These are phyloP conservation scores for Trichogramma pretiosum DNA, from an alignment of 1,140 invertebrate species.

Conservation along the genomic window DNA sequence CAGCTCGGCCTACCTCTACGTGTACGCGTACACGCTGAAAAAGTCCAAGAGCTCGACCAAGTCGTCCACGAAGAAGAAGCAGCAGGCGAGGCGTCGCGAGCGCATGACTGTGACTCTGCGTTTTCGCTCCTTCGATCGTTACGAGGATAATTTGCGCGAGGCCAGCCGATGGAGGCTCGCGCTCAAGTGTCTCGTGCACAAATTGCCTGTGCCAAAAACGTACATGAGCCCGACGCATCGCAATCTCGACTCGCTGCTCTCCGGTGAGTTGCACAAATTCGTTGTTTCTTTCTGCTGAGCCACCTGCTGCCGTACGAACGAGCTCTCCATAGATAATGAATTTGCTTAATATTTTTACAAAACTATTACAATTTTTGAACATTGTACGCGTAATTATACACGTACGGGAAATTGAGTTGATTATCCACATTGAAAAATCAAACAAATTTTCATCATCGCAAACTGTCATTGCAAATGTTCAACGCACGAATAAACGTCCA, in stretches of 20 bases:
- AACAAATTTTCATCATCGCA: too few relatives aligned
- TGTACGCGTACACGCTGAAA: constrained; percentile 72
- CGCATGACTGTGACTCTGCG: constrained; percentile 69
- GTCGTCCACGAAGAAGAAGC: constrained; percentile 48
- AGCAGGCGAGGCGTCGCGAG: constrained; percentile 56
- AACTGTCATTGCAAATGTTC: too few relatives aligned
- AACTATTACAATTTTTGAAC: too few relatives aligned
- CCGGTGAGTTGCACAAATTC: too few relatives aligned
- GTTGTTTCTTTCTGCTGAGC: too few relatives aligned
- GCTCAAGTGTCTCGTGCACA: constrained; percentile 59
- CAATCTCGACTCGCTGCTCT: constrained; percentile 34
- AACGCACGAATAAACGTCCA: too few relatives aligned
- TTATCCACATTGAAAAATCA: too few relatives aligned
- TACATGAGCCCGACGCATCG: constrained; percentile 38
- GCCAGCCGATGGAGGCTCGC: constrained; percentile 74
- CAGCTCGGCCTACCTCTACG: constrained; percentile 72
- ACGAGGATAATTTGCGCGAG: constrained; percentile 75
- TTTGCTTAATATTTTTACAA: too few relatives aligned
- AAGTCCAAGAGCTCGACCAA: constrained; percentile 50
- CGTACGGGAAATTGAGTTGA: too few relatives aligned
- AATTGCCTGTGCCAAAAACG: constrained; percentile 45
- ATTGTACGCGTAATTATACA: too few relatives aligned
- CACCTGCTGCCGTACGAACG: too few relatives aligned
- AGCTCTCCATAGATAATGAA: too few relatives aligned
- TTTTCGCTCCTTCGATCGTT: constrained; percentile 69